Evolutionary conservation across 2,113 vertebrate species (phyloP).

Genomic region (Canis aureus): DNA sequence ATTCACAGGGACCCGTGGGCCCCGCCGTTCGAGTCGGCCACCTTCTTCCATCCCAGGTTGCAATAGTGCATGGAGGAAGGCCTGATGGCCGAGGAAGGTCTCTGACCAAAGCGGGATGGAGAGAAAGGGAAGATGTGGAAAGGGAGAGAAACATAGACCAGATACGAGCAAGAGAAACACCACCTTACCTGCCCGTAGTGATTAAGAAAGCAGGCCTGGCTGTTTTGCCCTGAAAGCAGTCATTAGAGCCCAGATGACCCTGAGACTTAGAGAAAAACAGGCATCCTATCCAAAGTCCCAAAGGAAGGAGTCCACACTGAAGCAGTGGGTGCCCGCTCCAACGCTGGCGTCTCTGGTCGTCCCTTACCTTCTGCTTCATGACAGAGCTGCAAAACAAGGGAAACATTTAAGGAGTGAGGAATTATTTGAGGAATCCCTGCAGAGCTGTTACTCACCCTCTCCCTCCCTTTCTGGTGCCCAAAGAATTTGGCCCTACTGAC

Average conservation of each 20-base stretch:
- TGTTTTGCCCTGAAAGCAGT: neutral
- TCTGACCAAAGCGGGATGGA: neutral
- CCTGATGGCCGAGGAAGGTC: neutral
- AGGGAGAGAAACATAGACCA: neutral
- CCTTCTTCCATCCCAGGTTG: neutral
- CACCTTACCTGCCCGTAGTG: neutral
- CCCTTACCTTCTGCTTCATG: neutral
- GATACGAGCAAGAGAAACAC: neutral
- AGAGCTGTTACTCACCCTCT: neutral
- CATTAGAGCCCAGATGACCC: neutral
- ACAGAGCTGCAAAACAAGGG: neutral
- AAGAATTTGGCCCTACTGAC: conserved; percentile 9
- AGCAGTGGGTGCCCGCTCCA: neutral
- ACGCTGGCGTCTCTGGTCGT: neutral
- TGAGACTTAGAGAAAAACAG: neutral
- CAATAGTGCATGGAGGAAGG: neutral
- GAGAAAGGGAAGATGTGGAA: neutral
- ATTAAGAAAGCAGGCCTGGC: neutral
- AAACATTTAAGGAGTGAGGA: neutral
- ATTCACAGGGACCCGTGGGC: neutral
- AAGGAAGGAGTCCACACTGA: neutral
- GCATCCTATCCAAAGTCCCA: neutral
- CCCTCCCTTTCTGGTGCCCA: neutral
- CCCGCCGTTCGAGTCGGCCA: neutral
- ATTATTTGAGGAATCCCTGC: neutral